Conservation (phyloP, 2,888 invertebrate species). For the Dynastes maya region DNA sequence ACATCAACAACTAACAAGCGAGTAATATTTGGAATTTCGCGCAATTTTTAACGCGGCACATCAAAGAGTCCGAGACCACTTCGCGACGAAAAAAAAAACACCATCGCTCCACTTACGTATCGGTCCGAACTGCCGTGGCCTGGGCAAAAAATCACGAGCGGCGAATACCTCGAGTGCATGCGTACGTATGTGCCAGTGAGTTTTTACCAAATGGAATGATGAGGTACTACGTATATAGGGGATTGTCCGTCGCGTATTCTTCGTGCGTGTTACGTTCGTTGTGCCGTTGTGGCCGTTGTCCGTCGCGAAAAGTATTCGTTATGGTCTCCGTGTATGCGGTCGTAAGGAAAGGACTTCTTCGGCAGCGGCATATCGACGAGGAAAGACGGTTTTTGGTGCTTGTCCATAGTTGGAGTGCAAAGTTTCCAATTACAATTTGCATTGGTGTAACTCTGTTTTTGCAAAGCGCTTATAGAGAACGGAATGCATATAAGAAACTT, state of each 20-base stretch:
- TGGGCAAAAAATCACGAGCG: conserved; percentile 62
- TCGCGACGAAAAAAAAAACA: conserved; percentile 58
- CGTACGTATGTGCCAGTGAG: conserved; percentile 65
- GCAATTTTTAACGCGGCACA: conserved; percentile 70
- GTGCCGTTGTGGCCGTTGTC: background rate
- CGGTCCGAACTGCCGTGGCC: conserved; percentile 63
- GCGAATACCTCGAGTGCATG: conserved; percentile 68
- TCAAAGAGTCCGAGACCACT: conserved; percentile 63
- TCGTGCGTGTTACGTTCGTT: conserved; percentile 27
- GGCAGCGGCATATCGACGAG: background rate
- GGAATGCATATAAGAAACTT: too few relatives aligned
- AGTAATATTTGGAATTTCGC: conserved; percentile 72
- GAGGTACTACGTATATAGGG: conserved; percentile 58
- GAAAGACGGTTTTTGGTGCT: background rate
- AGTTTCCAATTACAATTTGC: conserved; percentile 20
- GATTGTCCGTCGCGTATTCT: conserved; percentile 57
- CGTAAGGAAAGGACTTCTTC: background rate
- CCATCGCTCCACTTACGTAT: conserved; percentile 70
- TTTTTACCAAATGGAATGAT: conserved; percentile 66
- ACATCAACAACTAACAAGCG: conserved; percentile 69
- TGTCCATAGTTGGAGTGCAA: conserved; percentile 16
- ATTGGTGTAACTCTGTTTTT: background rate
- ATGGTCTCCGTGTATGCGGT: conserved; percentile 10
- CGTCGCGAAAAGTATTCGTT: background rate
- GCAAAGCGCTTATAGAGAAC: too few relatives aligned